Conservation (phyloP, 2,888 invertebrate genomes). For the Erebia epiphron region DNA sequence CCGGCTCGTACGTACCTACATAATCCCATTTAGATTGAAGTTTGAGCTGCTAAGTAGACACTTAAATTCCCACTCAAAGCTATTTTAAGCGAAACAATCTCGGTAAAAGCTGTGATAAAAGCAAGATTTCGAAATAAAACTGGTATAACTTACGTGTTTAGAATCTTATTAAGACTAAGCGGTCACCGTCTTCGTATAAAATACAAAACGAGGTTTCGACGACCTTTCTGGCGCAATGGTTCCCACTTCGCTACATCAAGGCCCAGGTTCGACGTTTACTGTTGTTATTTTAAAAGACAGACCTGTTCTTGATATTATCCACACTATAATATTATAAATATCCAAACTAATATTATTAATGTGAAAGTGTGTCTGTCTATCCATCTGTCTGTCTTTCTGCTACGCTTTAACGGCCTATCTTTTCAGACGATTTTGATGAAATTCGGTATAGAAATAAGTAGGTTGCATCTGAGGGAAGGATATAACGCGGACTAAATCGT, state of each 20-base stretch:
- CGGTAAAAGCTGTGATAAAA: constrained; percentile 20
- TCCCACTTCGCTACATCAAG: not conserved
- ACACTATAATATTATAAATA: too few relatives aligned
- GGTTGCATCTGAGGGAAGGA: too few relatives aligned
- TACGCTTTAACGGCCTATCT: too few relatives aligned
- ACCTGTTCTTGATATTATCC: too few relatives aligned
- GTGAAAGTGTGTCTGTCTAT: too few relatives aligned
- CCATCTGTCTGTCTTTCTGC: too few relatives aligned
- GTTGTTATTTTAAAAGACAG: too few relatives aligned
- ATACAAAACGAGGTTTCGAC: not conserved
- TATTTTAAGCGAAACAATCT: constrained; percentile 22
- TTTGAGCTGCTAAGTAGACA: constrained; percentile 17
- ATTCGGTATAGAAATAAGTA: too few relatives aligned
- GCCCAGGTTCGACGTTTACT: not conserved
- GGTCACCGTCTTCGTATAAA: constrained; percentile 5
- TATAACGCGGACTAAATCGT: too few relatives aligned
- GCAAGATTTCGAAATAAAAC: constrained; percentile 17
- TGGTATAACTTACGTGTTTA: constrained; percentile 20
- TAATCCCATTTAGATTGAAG: constrained; percentile 18
- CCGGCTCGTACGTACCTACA: too few relatives aligned
- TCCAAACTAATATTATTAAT: too few relatives aligned
- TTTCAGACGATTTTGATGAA: too few relatives aligned
- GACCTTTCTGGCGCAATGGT: not conserved
- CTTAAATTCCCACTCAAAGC: constrained; percentile 23
- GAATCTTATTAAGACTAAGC: constrained; percentile 8